These are phyloP conservation scores for Drosophila multiciliata DNA, from an alignment of 2,888 invertebrate genomes.

Conservation along the genomic window DNA sequence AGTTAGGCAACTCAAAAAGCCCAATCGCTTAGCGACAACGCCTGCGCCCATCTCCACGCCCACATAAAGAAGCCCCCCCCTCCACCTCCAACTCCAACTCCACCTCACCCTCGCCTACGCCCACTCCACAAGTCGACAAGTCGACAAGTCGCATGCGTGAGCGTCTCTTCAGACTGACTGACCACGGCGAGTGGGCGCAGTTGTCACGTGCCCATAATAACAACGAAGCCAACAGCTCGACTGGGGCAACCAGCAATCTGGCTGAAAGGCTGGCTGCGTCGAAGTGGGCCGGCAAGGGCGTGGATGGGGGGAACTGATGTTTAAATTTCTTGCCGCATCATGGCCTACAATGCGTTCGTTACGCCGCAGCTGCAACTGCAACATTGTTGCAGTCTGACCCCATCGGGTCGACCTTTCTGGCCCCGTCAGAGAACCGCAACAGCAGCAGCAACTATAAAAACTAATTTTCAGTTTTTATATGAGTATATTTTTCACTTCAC, in stretches of 20 bases:
- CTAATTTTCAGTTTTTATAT: constrained; percentile 69
- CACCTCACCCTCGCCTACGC: constrained; percentile 8
- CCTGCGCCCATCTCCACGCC: constrained; percentile 29
- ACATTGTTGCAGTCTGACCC: constrained; percentile 21
- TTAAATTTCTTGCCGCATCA: constrained; percentile 69
- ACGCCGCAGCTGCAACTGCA: constrained; percentile 37
- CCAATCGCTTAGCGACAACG: constrained; percentile 16
- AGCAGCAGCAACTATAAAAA: constrained; percentile 43
- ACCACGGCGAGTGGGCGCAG: constrained; percentile 67
- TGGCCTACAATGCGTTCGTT: constrained; percentile 71
- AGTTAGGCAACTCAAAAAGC: constrained; percentile 55
- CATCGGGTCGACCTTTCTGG: constrained; percentile 54
- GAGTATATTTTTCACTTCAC: constrained; percentile 58
- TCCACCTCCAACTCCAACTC: constrained; percentile 15
- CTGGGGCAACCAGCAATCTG: constrained; percentile 11
- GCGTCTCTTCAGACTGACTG: constrained; percentile 46
- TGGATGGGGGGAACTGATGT: constrained; percentile 19
- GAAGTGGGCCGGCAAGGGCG: not conserved
- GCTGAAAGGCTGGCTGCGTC: not conserved
- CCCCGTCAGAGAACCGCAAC: constrained; percentile 35
- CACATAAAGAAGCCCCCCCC: constrained; percentile 13
- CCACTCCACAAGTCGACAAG: constrained; percentile 13
- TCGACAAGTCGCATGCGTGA: constrained; percentile 41
- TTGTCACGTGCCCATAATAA: constrained; percentile 79
- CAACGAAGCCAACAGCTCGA: constrained; percentile 47